Evolutionary conservation across 2,888 invertebrate genomes (phyloP).

Genomic region (Heliconius ethilla): DNA sequence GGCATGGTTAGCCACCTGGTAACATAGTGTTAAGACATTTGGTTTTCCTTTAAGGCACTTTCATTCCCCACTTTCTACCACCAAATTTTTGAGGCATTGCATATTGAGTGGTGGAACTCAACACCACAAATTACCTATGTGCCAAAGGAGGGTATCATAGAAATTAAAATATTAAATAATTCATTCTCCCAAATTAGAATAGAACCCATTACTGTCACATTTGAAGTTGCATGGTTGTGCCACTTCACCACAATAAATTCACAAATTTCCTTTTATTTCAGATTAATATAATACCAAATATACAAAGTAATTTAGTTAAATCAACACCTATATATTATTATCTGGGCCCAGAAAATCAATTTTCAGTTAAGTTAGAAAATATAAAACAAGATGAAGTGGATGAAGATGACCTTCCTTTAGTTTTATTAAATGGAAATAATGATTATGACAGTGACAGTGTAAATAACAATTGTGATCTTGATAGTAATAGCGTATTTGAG

Average conservation of each 20-base stretch:
- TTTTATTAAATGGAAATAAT: slow-evolving; percentile 42
- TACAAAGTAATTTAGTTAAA: not conserved
- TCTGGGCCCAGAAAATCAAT: slow-evolving; percentile 14
- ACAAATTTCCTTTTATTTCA: not conserved
- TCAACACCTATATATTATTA: slow-evolving; percentile 21
- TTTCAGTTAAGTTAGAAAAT: slow-evolving; percentile 35
- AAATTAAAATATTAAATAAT: too few relatives aligned
- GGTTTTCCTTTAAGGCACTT: not conserved
- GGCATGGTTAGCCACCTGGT: not conserved
- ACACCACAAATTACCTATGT: too few relatives aligned
- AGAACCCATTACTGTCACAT: too few relatives aligned
- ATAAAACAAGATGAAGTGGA: slow-evolving; percentile 29
- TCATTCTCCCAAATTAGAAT: too few relatives aligned
- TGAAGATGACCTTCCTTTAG: slow-evolving; percentile 50
- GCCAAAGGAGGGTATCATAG: too few relatives aligned
- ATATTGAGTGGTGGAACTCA: too few relatives aligned
- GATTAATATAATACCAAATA: not conserved
- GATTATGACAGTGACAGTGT: slow-evolving; percentile 37
- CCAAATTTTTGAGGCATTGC: too few relatives aligned
- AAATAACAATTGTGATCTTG: slow-evolving; percentile 18
- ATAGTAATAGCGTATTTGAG: slow-evolving; percentile 38
- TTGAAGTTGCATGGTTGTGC: not conserved
- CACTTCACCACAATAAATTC: not conserved
- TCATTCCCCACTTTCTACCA: not conserved
- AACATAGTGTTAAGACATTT: not conserved